These are phyloP conservation scores for Drosophila lowei DNA, from an alignment of 1,140 invertebrate species.

Conservation along the genomic window DNA sequence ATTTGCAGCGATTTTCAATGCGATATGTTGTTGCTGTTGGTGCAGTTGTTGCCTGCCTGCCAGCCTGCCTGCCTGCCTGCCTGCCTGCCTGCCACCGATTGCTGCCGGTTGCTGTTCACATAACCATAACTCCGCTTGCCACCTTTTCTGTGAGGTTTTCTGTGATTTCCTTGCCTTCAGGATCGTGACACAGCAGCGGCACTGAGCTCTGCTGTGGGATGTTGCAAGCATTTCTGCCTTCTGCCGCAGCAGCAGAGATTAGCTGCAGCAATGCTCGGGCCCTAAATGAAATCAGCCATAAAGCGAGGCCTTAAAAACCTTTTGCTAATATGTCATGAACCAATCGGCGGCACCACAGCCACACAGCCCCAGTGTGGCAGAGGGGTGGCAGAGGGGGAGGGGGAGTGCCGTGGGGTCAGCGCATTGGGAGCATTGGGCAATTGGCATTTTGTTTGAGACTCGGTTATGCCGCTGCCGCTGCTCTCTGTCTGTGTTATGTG, in stretches of 20 bases:
- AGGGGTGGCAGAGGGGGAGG: too few species aligned
- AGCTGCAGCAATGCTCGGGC: constrained; percentile 28
- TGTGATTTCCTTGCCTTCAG: constrained; percentile 63
- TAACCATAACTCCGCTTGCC: constrained; percentile 72
- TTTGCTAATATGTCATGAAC: constrained; percentile 50
- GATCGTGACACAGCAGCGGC: constrained; percentile 69
- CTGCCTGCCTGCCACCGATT: constrained; percentile 12
- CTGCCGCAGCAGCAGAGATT: constrained; percentile 21
- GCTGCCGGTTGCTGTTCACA: constrained; percentile 55
- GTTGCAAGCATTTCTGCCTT: constrained; percentile 31
- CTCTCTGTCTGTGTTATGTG: neutral
- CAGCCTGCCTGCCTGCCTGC: too few species aligned
- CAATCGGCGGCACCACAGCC: constrained; percentile 11
- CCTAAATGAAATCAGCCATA: constrained; percentile 51
- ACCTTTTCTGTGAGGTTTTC: constrained; percentile 51
- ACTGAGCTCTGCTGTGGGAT: constrained; percentile 6
- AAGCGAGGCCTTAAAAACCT: constrained; percentile 31
- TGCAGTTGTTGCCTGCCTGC: neutral
- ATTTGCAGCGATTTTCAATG: constrained; percentile 66
- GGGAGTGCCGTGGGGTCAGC: constrained; percentile 14
- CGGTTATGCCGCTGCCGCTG: neutral
- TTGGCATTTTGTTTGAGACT: constrained; percentile 31
- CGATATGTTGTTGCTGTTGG: constrained; percentile 44
- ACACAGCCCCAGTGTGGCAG: too few species aligned
- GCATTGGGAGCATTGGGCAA: constrained; percentile 27